Evolutionary conservation across 2,888 invertebrate genomes (phyloP), one percentile per base, ranked within the genome.

Genomic region (Matsumyia berberina): DNA sequence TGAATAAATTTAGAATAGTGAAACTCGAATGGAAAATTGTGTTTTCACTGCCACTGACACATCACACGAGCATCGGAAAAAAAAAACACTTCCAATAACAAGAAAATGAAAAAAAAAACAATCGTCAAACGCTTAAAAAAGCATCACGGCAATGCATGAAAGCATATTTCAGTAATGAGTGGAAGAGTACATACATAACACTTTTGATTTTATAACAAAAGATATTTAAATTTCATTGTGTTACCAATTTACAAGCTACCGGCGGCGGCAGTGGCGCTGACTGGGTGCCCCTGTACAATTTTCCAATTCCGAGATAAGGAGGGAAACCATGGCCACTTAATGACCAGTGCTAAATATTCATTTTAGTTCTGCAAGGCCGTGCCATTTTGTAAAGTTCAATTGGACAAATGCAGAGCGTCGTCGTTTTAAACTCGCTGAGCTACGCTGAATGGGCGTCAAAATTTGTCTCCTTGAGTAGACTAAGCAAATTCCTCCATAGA

Each of bases 31-130:
- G 66, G 78, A 67, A 72, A 82, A 82, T 19, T 55, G 55, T 60
- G 49, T 81, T 82, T 82, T 82, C 82, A 82, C 81, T 81, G 81
- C 51, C 81, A 81, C 58, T 77, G 66, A 49, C 60, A 24, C 24
- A 24, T 24, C 24, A 24, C 24, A 24, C 1, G 4, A 70, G 11
- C 57, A 57, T 76, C 6, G 49, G 57, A 19, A 74, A 69, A 74
- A 69, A 77, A 53, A n/a, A 12, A 62, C 9, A 39, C 2, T 70
- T 64, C 31, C 62, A 57, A 70, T 62, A 24, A 9, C 46, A n/a
- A 46, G 55, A 46, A 24, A 12, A 39, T 5, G 6, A 4, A 12
- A 15, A 17, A 57, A 57, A 51, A 5, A 8, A 2, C n/a, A n/a
- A n/a, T n/a, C 24, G 4, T 24, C 24, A 24, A 24, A 24, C 24